These are phyloP conservation scores for Neodontobutis hainanensis DNA, from an alignment of 2,113 vertebrate genomes.

Conservation along the genomic window DNA sequence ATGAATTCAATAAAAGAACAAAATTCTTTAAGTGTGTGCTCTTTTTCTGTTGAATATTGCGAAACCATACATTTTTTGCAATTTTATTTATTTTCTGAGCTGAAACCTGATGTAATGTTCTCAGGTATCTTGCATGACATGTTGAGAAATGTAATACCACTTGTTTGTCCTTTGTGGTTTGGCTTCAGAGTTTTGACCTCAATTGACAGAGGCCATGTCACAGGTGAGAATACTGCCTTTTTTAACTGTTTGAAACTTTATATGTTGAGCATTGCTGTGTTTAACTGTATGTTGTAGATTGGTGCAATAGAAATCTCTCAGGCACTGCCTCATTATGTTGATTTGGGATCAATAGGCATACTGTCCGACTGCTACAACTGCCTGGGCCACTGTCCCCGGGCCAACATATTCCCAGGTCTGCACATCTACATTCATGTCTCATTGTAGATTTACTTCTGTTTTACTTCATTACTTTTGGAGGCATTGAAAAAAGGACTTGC, in stretches of 20 bases:
- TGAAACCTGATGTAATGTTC: slow-evolving; percentile 29
- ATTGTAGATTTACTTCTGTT: too few relatives aligned
- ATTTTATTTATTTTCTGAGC: not conserved
- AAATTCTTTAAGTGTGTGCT: not conserved
- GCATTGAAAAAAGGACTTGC: too few relatives aligned
- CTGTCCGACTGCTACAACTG: slow-evolving; percentile 30
- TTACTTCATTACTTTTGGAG: too few relatives aligned
- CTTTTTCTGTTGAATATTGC: not conserved
- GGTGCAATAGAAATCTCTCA: not conserved
- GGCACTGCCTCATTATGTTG: slow-evolving; percentile 39
- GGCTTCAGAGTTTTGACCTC: slow-evolving; percentile 30
- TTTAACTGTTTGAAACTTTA: too few relatives aligned
- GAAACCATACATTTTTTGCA: not conserved
- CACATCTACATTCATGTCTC: not conserved
- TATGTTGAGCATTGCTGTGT: not conserved
- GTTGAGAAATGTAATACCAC: slow-evolving; percentile 58
- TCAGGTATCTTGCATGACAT: slow-evolving; percentile 18
- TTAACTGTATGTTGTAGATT: slow-evolving; percentile 14
- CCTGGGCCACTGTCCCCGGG: slow-evolving; percentile 46
- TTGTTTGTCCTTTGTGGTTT: slow-evolving; percentile 14
- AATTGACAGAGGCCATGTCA: not conserved
- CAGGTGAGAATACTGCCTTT: slow-evolving; percentile 15
- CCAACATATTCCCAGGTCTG: slow-evolving; percentile 57
- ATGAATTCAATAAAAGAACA: slow-evolving; percentile 67
- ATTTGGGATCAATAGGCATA: slow-evolving; percentile 14